Percentiles rank a stretch among this genome's conserved stretches.
These are phyloP conservation scores for Potorous gilbertii DNA, from an alignment of 2,797 vertebrate genomes.

Conservation along the genomic window DNA sequence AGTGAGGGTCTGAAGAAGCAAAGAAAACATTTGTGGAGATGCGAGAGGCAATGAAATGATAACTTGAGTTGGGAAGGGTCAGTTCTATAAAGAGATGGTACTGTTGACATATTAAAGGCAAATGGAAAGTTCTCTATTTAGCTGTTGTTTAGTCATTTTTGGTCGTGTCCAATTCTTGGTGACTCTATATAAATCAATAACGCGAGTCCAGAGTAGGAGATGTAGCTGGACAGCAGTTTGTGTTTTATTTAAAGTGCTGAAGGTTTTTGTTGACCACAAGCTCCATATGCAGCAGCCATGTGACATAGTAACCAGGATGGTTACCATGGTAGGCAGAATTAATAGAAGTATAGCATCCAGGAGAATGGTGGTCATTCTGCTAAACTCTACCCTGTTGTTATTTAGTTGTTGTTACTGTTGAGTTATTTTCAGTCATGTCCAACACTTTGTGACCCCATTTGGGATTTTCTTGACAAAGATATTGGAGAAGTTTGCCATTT, in stretches of 20 bases:
- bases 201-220: neutral
- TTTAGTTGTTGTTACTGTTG: neutral
- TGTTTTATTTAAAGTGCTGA: neutral
- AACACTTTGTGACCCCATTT: neutral
- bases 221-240: rapidly evolving
- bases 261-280: neutral
- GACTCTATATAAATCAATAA: neutral
- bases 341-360: neutral
- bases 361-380: neutral
- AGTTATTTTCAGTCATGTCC: neutral
- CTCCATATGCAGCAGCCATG: rapidly evolving
- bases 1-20: neutral
- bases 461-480: neutral
- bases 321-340: neutral
- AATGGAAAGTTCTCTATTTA: neutral
- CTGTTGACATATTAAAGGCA: neutral
- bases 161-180: neutral
- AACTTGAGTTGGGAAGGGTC: rapidly evolving
- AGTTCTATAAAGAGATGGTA: neutral
- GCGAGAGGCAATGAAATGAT: rapidly evolving
- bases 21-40: neutral
- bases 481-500: neutral
- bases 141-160: neutral
- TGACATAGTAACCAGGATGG: neutral
- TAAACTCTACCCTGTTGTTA: neutral